Evolutionary conservation across 1,140 invertebrate species (phyloP).

Genomic region (Trachymyrmex septentrionalis): DNA sequence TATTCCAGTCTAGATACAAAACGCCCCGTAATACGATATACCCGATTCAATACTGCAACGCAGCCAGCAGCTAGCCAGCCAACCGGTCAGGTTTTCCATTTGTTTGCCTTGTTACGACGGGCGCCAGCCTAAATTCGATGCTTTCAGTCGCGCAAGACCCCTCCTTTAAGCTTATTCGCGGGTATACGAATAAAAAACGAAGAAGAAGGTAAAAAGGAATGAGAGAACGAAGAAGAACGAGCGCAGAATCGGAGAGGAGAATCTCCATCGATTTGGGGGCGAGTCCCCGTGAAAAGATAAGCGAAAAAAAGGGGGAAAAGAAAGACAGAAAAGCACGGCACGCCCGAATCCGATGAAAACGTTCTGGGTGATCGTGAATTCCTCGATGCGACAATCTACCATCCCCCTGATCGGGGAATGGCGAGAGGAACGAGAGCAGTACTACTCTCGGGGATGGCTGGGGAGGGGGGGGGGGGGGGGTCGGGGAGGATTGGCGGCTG

Average conservation of each 20-base stretch:
- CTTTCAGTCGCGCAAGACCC: slow-evolving; percentile 51
- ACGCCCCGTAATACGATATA: slow-evolving; percentile 51
- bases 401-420: slow-evolving; percentile 19
- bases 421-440: slow-evolving; percentile 15
- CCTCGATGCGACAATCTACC: slow-evolving; percentile 55
- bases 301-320: slow-evolving; percentile 3
- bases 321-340: slow-evolving; percentile 22
- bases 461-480: slow-evolving; percentile 2
- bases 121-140: slow-evolving; percentile 53
- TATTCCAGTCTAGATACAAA: slow-evolving; percentile 42
- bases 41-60: slow-evolving; percentile 51
- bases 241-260: not conserved
- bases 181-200: slow-evolving; percentile 42
- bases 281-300: slow-evolving; percentile 38
- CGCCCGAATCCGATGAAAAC: slow-evolving; percentile 64
- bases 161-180: slow-evolving; percentile 45
- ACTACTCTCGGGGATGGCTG: slow-evolving; percentile 21
- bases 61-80: slow-evolving; percentile 14
- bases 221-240: not conserved
- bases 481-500: slow-evolving; percentile 28
- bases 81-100: slow-evolving; percentile 56
- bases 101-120: slow-evolving; percentile 54
- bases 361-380: slow-evolving; percentile 64
- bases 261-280: slow-evolving; percentile 52
- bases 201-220: not conserved